These are phyloP conservation scores for Enteromius paludinosus DNA, from an alignment of 2,797 vertebrate species.

Conservation along the genomic window DNA sequence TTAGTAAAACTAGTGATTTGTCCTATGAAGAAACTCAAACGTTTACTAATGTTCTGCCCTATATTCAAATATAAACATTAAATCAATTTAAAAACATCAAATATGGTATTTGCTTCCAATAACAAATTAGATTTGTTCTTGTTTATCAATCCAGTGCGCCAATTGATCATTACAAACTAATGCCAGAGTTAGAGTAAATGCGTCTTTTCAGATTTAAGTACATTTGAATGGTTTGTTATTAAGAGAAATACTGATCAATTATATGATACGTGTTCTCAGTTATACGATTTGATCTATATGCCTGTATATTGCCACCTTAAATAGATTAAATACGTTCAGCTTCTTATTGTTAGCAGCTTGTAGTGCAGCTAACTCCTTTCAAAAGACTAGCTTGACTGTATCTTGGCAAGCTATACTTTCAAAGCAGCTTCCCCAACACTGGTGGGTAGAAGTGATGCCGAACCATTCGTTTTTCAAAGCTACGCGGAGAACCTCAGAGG, in stretches of 20 bases:
- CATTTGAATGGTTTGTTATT: too few relatives aligned
- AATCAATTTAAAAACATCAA: not conserved
- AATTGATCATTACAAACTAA: not conserved
- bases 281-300: not conserved
- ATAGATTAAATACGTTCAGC: not conserved
- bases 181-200: too few relatives aligned
- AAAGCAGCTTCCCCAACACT: constrained; percentile 23
- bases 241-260: not conserved
- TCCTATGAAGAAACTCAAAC: not conserved
- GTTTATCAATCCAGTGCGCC: not conserved
- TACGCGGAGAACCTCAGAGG: constrained; percentile 48
- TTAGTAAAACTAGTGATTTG: not conserved
- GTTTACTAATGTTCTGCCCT: not conserved
- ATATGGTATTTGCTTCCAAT: not conserved
- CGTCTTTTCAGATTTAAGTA: too few relatives aligned
- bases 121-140: not conserved
- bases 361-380: not conserved
- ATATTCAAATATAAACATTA: not conserved
- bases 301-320: not conserved
- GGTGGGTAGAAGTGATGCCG: constrained; percentile 37
- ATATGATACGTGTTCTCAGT: not conserved
- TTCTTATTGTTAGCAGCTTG: constrained; percentile 3
- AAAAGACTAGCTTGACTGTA: constrained; percentile 5
- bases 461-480: constrained; percentile 41
- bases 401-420: not conserved